A percentile compares a stretch with the other conserved stretches of the same genome.
These are phyloP conservation scores for Drosophila kanapiae DNA, from an alignment of 1,140 invertebrate genomes.

Conservation along the genomic window DNA sequence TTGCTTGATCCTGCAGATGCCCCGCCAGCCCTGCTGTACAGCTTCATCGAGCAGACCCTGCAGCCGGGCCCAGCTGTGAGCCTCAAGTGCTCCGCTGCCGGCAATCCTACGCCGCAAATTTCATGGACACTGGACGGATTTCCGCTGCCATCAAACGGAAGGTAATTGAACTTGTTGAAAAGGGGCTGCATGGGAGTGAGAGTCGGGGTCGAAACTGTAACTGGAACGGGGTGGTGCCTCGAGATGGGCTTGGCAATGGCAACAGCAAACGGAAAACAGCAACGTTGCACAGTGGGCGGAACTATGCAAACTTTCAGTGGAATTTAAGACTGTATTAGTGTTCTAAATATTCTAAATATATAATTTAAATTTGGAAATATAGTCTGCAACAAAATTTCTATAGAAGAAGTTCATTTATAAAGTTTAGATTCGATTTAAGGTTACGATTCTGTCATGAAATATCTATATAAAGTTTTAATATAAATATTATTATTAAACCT, in stretches of 20 bases:
- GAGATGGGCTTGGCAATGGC: slow-evolving; percentile 58
- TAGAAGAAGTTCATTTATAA: no score
- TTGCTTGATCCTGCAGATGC: slow-evolving; percentile 88
- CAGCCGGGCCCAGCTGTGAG: slow-evolving; percentile 94
- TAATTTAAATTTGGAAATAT: background rate
- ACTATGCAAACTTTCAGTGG: background rate
- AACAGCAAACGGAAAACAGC: slow-evolving; percentile 23
- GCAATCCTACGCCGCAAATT: slow-evolving; percentile 94
- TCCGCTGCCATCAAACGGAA: slow-evolving; percentile 90
- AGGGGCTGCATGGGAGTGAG: slow-evolving; percentile 17
- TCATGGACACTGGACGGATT: slow-evolving; percentile 93
- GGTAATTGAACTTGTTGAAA: slow-evolving; percentile 87
- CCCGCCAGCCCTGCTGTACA: slow-evolving; percentile 92
- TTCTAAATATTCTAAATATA: background rate
- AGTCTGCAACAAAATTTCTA: background rate
- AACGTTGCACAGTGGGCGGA: background rate
- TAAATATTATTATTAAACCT: background rate
- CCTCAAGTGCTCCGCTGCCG: slow-evolving; percentile 93
- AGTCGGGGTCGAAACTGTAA: background rate
- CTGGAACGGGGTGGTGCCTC: background rate
- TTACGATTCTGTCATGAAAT: background rate
- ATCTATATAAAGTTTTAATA: background rate
- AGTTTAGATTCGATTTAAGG: no score
- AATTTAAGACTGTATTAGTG: background rate
- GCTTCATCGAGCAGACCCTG: slow-evolving; percentile 93